These are phyloP conservation scores for Halcyon leucocephala DNA, from an alignment of 2,797 vertebrate species.

Conservation along the genomic window DNA sequence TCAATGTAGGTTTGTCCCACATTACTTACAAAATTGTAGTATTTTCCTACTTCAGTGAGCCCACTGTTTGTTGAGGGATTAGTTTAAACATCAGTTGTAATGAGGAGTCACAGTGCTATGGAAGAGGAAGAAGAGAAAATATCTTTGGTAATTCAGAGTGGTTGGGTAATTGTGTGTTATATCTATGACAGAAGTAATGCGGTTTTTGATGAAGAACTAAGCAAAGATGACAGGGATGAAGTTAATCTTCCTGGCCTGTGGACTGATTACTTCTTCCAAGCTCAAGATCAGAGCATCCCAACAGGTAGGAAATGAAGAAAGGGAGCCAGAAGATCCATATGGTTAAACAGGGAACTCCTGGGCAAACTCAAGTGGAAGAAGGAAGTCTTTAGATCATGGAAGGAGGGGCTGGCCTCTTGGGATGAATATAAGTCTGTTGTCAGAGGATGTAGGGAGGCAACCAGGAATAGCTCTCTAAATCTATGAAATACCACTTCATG, in stretches of 20 bases:
- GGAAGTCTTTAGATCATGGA: no score
- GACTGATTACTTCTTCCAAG: neutral
- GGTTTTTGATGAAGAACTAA: neutral
- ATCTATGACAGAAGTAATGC: neutral
- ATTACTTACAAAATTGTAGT: neutral
- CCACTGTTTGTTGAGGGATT: neutral
- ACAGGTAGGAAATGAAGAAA: no score
- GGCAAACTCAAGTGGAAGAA: no score
- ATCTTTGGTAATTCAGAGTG: neutral
- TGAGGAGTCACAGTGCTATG: neutral
- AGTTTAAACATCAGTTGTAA: neutral
- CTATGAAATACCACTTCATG: neutral
- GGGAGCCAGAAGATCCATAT: no score
- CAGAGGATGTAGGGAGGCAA: no score
- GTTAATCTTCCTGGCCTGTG: neutral
- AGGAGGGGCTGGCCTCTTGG: no score
- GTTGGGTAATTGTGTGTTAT: neutral
- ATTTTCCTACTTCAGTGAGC: neutral
- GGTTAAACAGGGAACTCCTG: no score
- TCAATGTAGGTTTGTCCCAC: neutral
- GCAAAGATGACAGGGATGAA: neutral
- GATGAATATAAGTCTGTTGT: no score
- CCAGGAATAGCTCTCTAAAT: neutral
- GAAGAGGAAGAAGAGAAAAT: neutral
- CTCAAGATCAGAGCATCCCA: no score